Base-by-base conservation (phyloP, 2,113 vertebrate genomes). In the Oceanodroma tethys region DNA sequence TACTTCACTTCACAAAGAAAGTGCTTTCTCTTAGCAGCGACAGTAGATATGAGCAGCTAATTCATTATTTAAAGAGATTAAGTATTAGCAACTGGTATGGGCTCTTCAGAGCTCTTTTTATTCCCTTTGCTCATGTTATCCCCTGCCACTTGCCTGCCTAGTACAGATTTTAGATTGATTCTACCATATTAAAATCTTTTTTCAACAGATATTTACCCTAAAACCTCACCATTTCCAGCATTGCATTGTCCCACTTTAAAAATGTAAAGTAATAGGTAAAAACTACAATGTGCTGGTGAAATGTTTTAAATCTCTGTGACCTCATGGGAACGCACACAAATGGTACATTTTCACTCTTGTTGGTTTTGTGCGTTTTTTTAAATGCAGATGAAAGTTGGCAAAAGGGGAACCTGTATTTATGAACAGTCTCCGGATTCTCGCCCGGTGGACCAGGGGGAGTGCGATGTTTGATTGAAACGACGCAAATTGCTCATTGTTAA, bases 11-110 rank as follows among this genome's bases (percentile, higher is more conserved):
- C 98, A 99, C 98, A 99, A 99, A 99, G 99, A 99, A 99, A 99
- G 99, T 99, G 98, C 99, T 99, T 99, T 99, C 99, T 99, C 99
- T 99, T 98, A 98, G 98, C 98, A 99, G 98, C 96, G 99, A 99
- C 99, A 99, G 99, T 99, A 99, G 99, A 99, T 99, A 99, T 99
- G 99, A 99, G 98, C 98, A 98, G 98, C 99, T 99, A 99, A 99
- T 99, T 99, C 98, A 99, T 99, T 99, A 99, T 99, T 99, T 99
- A 99, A 99, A 99, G 98, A 98, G 98, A 99, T 99, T 99, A 99
- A 99, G 99, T 99, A 99, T 98, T 98, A 98, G 98, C 96, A 98
- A 98, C 98, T 98, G 95, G 98, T 98, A 97, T 97, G 95, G 96
- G 97, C 97, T 98, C 96, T 98, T 98, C 97, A 97, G 98, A 98